Conservation (phyloP, 2,113 vertebrate species). For the Marmota flaviventris region DNA sequence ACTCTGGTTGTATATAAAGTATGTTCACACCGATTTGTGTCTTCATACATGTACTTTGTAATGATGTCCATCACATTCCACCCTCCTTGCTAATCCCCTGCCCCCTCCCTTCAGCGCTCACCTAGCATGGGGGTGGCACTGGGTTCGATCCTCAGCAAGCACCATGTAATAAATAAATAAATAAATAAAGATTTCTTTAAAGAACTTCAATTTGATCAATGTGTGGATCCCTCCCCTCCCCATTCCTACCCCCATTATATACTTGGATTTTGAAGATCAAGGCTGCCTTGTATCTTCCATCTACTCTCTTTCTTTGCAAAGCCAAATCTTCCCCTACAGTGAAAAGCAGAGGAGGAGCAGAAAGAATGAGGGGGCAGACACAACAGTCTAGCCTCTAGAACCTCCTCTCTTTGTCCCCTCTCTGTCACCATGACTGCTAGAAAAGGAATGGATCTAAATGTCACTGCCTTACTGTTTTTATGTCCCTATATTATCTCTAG, state of each 20-base stretch:
- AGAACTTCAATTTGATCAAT: neutral
- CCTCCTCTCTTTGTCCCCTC: rapidly evolving
- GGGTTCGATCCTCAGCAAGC: no score
- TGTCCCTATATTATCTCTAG: neutral
- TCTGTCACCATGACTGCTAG: neutral
- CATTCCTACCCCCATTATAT: rapidly evolving
- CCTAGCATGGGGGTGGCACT: no score
- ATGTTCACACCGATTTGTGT: no score
- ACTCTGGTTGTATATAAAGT: no score
- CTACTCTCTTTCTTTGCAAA: neutral
- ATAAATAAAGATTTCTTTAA: neutral
- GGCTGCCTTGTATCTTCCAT: neutral
- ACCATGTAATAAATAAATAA: no score
- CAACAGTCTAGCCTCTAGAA: rapidly evolving
- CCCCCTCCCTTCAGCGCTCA: no score
- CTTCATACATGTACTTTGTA: no score
- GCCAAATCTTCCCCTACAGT: rapidly evolving
- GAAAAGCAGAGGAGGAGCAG: neutral
- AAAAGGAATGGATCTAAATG: neutral
- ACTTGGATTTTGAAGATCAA: neutral
- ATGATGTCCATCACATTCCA: no score
- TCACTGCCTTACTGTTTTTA: neutral
- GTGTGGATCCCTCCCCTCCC: neutral
- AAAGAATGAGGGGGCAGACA: rapidly evolving
- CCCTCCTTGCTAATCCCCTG: no score